A percentile compares a stretch with the other conserved stretches of the same genome.
Evolutionary conservation across 2,113 vertebrate genomes (phyloP).

Genomic region (Trichomycterus rosablanca): DNA sequence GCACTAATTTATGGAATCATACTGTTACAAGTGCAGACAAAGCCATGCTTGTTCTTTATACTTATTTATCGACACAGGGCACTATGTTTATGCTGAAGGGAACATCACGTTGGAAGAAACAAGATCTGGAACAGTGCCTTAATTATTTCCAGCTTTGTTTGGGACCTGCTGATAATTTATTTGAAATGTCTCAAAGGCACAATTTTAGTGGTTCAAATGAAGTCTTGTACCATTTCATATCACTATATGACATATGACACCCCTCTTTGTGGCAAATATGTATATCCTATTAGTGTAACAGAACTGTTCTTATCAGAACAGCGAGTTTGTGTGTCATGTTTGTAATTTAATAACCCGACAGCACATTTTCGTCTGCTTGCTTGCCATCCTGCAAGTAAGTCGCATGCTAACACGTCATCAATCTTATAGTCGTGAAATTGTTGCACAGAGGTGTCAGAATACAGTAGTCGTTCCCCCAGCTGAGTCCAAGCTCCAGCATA

Average conservation of each 20-base stretch:
- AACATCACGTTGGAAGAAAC: slow-evolving; percentile 13
- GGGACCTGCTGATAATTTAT: slow-evolving; percentile 28
- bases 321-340: not conserved
- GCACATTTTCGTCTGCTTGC: slow-evolving; percentile 33
- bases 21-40: slow-evolving; percentile 5
- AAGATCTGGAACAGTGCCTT: slow-evolving; percentile 36
- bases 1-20: slow-evolving; percentile 17
- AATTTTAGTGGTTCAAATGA: not conserved
- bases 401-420: slow-evolving; percentile 14
- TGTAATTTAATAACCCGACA: not conserved
- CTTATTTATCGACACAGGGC: slow-evolving; percentile 17
- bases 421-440: not conserved
- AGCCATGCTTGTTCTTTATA: slow-evolving; percentile 19
- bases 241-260: slow-evolving; percentile 6
- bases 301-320: slow-evolving; percentile 31
- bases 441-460: not conserved
- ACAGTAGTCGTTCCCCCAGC: too few species aligned
- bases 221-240: slow-evolving; percentile 1
- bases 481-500: too few species aligned
- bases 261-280: not conserved
- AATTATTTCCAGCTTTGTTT: slow-evolving; percentile 8
- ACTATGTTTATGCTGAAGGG: slow-evolving; percentile 14
- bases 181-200: not conserved
- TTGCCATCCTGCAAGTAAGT: slow-evolving; percentile 61
- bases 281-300: not conserved